A percentile compares a stretch with the other conserved stretches of the same genome.
Evolutionary conservation across 2,113 vertebrate species (phyloP).

Genomic region (Vulpes lagopus): DNA sequence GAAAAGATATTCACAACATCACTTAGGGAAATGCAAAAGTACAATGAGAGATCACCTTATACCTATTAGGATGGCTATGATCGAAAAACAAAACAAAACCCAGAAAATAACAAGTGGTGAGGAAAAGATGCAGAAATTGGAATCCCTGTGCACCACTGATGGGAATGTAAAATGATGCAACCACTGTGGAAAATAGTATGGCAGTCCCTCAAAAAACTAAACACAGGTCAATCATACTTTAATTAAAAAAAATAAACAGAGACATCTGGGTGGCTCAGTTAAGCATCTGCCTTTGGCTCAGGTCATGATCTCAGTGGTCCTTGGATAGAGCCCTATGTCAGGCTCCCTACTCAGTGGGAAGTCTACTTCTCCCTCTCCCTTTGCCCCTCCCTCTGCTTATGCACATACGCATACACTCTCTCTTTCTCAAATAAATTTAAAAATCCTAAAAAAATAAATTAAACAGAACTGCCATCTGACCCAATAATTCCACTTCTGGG

Average conservation of each 20-base stretch:
- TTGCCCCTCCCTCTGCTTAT: too few species aligned
- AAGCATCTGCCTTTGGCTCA: too few species aligned
- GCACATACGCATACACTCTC: too few species aligned
- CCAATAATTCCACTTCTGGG: neutral
- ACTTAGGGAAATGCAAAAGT: neutral
- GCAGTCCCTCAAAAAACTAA: neutral
- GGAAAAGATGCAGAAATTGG: neutral
- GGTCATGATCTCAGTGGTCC: too few species aligned
- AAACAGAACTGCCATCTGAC: neutral
- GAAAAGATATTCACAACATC: neutral
- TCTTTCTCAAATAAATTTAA: too few species aligned
- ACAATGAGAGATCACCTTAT: neutral
- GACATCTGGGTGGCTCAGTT: neutral
- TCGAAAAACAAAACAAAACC: neutral
- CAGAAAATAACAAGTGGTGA: neutral
- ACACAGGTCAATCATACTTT: neutral
- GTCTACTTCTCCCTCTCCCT: too few species aligned
- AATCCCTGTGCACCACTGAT: neutral
- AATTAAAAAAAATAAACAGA: neutral
- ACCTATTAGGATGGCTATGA: neutral
- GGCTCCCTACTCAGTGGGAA: too few species aligned
- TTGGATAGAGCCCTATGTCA: too few species aligned
- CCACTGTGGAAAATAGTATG: neutral
- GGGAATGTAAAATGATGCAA: neutral
- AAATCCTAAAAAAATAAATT: neutral